A percentile compares a stretch with the other conserved stretches of the same genome.
phyloP scores from a whole-genome alignment of 1,140 invertebrate species.

The Cydia amplana region DNA sequence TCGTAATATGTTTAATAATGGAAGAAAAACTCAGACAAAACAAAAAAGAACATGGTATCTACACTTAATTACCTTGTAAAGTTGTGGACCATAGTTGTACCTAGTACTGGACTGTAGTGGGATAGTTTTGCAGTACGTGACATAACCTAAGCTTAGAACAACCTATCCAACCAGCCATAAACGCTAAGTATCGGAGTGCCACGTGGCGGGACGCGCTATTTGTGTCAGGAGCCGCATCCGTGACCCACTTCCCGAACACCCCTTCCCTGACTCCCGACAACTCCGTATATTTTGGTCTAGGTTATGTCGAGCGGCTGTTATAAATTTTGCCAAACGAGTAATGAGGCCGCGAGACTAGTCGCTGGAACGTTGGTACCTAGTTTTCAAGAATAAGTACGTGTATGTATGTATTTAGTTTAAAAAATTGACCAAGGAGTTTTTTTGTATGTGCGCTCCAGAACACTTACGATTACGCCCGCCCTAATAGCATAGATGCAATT shows the following conservation, averaged over 20 bases:
- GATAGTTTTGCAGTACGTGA: not conserved
- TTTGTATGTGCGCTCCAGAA: too few relatives aligned
- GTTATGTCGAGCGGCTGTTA: conserved; percentile 48
- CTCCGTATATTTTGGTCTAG: conserved; percentile 72
- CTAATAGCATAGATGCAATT: too few relatives aligned
- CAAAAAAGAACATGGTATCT: too few relatives aligned
- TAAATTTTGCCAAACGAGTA: conserved; percentile 19
- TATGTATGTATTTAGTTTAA: not conserved
- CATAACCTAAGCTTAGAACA: not conserved
- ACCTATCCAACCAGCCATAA: not conserved
- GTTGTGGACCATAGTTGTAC: too few relatives aligned
- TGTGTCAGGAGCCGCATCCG: conserved; percentile 75
- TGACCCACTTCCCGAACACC: conserved; percentile 71
- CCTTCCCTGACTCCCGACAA: conserved; percentile 55
- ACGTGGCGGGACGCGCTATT: conserved; percentile 72
- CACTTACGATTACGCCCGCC: too few relatives aligned
- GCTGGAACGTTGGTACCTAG: not conserved
- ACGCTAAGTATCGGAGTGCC: conserved; percentile 39
- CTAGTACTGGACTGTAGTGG: too few relatives aligned
- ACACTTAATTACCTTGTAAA: too few relatives aligned
- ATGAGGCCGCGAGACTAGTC: conserved; percentile 2
- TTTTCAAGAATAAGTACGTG: not conserved
- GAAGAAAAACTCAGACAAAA: too few relatives aligned
- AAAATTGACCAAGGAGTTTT: too few relatives aligned
- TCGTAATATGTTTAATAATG: too few relatives aligned